A percentile compares a stretch with the other conserved stretches of the same genome.
Conservation (phyloP, 2,888 invertebrate genomes). For the Caenorhabditis wallacei region DNA sequence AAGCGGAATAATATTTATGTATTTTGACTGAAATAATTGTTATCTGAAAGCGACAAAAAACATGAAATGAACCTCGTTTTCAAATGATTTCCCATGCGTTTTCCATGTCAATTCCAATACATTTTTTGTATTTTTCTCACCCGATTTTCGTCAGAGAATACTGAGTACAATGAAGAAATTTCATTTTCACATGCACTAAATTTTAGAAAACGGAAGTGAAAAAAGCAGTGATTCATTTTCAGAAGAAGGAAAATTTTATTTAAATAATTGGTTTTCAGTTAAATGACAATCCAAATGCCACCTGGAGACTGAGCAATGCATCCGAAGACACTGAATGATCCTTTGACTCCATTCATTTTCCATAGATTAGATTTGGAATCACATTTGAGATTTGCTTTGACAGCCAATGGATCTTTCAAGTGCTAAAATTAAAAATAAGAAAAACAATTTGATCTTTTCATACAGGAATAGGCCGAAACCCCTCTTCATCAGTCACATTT, state of each 20-base stretch:
- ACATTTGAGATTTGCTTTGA: background rate
- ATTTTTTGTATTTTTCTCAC: background rate
- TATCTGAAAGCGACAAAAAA: too few relatives aligned
- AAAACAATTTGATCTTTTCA: background rate
- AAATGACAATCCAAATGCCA: background rate
- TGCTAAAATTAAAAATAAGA: too few relatives aligned
- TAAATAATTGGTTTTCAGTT: too few relatives aligned
- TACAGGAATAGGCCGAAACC: background rate
- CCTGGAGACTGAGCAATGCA: background rate
- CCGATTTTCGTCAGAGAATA: background rate
- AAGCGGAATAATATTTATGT: too few relatives aligned
- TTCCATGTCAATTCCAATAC: background rate
- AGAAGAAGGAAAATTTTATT: too few relatives aligned
- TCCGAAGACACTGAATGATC: background rate
- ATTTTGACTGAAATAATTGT: too few relatives aligned
- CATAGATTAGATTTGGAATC: background rate
- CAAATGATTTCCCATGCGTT: conserved; percentile 2
- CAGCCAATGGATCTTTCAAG: too few relatives aligned
- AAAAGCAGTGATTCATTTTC: too few relatives aligned
- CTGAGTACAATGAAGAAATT: too few relatives aligned
- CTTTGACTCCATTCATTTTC: background rate
- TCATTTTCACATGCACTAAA: too few relatives aligned
- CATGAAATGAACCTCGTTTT: too few relatives aligned
- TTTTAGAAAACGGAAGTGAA: too few relatives aligned
- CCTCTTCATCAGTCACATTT: background rate